Evolutionary conservation across 2,797 vertebrate genomes (phyloP), one percentile per base, ranked within the genome.

Genomic region (Darevskia mixta): DNA sequence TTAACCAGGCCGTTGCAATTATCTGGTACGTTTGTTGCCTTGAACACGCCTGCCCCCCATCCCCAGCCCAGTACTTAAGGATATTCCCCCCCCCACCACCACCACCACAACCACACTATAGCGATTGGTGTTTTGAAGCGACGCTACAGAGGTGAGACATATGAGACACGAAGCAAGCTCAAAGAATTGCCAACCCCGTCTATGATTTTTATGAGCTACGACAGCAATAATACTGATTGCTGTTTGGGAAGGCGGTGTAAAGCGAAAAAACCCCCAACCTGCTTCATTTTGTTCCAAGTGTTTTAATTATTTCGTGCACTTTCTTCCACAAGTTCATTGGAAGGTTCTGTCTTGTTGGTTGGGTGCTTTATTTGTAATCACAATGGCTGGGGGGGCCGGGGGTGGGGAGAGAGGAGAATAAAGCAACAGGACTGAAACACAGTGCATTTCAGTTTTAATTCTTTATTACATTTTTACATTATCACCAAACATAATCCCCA

Each of bases 401-500:
- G 7, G 6, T 2, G 23, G 11, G 9, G 11, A 20, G 67, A 10
- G 23, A 32, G 27, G 58, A 69, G 45, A 64, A 79, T 61, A 90
- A 94, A 96, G 94, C 95, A 97, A 96, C 94, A 95, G 93, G 92
- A 83, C 89, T 91, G 66, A 88, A 94, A 95, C 93, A 94, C 91
- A 1, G n/a, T 87, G 94, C 92, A 97, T 95, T 96, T 97, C 96
- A 95, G 91, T 96, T 97, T 95, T 97, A 97, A 97, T 97, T 97
- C 95, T 96, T 97, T 96, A 95, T 97, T 97, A 95, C 96, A 96
- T 96, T 96, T 96, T 97, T 96, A 96, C 94, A 96, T 97, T 96
- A 96, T 96, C 96, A 95, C 95, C 5, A 80, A 96, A 96, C 97
- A 96, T 97, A 97, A 97, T 97, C 94, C 97, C 95, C 92, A 92